Conservation (phyloP, 2,888 invertebrate genomes). For the Cryptocheilus praepositus region DNA sequence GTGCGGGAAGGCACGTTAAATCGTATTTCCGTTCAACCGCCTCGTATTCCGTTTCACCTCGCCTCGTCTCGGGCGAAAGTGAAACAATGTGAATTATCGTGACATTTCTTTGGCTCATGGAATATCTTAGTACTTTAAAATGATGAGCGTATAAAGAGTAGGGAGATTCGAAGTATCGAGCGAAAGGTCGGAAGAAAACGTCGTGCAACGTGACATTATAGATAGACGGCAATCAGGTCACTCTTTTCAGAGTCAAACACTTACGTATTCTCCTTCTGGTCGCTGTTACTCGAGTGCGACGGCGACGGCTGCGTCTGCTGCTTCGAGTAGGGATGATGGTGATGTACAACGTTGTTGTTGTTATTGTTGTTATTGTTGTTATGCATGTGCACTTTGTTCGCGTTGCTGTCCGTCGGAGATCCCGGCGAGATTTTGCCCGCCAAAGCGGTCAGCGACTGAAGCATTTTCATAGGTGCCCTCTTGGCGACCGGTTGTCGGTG, state of each 20-base stretch:
- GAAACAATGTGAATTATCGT: too few relatives aligned
- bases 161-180: too few relatives aligned
- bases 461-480: slow-evolving; percentile 79
- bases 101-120: too few relatives aligned
- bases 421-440: slow-evolving; percentile 94
- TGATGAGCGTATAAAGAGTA: too few relatives aligned
- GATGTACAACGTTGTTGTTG: slow-evolving; percentile 62
- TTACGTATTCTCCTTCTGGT: slow-evolving; percentile 73
- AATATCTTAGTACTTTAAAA: too few relatives aligned
- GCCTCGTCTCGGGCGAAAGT: not conserved
- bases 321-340: slow-evolving; percentile 69
- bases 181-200: too few relatives aligned
- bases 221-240: too few relatives aligned
- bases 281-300: slow-evolving; percentile 65
- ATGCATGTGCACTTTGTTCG: slow-evolving; percentile 81
- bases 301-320: slow-evolving; percentile 63
- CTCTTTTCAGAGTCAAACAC: too few relatives aligned
- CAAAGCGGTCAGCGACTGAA: slow-evolving; percentile 90
- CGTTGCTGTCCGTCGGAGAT: slow-evolving; percentile 80
- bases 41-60: too few relatives aligned
- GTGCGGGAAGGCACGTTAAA: slow-evolving; percentile 8
- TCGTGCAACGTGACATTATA: too few relatives aligned
- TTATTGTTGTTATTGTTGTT: slow-evolving; percentile 73
- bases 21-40: not conserved
- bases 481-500: slow-evolving; percentile 58